Conservation (phyloP, 2,113 vertebrate species). For the Quiscalus mexicanus region DNA sequence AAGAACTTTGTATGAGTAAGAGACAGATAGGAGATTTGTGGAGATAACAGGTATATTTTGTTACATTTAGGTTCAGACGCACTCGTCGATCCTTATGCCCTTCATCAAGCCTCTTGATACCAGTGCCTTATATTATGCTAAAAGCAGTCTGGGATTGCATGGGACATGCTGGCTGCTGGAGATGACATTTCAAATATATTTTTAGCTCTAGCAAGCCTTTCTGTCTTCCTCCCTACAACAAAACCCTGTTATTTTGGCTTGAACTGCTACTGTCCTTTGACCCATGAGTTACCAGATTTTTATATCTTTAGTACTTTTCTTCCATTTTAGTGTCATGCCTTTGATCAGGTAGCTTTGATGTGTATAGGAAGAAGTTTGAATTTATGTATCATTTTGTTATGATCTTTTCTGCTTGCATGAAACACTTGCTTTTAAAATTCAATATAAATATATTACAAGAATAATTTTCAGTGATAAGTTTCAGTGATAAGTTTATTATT, state of each 20-base stretch:
- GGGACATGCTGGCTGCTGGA: background rate
- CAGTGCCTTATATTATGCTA: background rate
- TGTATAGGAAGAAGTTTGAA: background rate
- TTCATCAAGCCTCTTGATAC: background rate
- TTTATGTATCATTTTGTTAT: background rate
- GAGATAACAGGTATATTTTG: background rate
- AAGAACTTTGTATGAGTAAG: background rate
- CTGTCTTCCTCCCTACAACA: background rate
- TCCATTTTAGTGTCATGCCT: background rate
- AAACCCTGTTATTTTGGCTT: background rate
- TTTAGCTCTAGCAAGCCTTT: background rate
- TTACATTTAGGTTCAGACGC: background rate
- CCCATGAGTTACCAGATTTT: background rate
- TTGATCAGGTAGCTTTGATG: background rate
- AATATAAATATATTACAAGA: background rate
- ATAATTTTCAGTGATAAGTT: background rate
- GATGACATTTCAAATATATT: background rate
- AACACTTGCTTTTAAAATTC: background rate
- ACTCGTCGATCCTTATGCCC: rapidly evolving
- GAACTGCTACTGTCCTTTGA: background rate
- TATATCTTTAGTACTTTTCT: background rate
- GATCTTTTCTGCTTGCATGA: background rate
- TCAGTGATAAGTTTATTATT: background rate
- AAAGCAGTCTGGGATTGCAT: background rate
- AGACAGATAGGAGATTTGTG: background rate